Percentiles rank a stretch among this genome's conserved stretches.
Conservation (phyloP, 92 coral and sea anemone genomes). For the Palythoa grandiflora region DNA sequence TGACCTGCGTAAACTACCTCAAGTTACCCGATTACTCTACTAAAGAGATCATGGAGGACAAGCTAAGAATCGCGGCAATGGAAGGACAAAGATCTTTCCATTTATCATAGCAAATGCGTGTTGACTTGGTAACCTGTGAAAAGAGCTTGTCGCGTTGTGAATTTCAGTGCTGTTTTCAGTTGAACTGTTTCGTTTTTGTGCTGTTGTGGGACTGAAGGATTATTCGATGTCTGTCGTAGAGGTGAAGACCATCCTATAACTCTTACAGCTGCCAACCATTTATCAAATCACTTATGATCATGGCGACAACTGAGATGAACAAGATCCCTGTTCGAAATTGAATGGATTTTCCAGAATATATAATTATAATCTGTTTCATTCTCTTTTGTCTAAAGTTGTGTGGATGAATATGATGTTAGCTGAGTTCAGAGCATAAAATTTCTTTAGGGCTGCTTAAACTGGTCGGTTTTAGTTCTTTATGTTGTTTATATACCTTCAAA, state of each 20-base stretch:
- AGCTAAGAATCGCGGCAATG: constrained; percentile 80
- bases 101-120: constrained; percentile 65
- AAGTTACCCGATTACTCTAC: constrained; percentile 98
- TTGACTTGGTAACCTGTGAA: background rate
- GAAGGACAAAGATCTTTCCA: constrained; percentile 99
- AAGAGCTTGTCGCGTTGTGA: background rate
- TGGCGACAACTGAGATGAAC: background rate
- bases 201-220: background rate
- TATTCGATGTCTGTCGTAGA: background rate
- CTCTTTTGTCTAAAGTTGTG: background rate
- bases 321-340: background rate
- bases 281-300: background rate
- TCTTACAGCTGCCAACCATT: background rate
- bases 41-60: constrained; percentile 88
- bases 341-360: too few relatives aligned
- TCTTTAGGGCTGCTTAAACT: background rate
- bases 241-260: background rate
- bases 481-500: background rate
- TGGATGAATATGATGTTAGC: background rate
- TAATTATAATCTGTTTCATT: background rate
- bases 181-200: background rate
- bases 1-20: constrained; percentile 98
- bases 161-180: background rate
- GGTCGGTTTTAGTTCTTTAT: background rate
- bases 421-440: background rate